These are phyloP conservation scores for Porites cylindrica DNA, from an alignment of 92 coral and sea anemone species.

Conservation along the genomic window DNA sequence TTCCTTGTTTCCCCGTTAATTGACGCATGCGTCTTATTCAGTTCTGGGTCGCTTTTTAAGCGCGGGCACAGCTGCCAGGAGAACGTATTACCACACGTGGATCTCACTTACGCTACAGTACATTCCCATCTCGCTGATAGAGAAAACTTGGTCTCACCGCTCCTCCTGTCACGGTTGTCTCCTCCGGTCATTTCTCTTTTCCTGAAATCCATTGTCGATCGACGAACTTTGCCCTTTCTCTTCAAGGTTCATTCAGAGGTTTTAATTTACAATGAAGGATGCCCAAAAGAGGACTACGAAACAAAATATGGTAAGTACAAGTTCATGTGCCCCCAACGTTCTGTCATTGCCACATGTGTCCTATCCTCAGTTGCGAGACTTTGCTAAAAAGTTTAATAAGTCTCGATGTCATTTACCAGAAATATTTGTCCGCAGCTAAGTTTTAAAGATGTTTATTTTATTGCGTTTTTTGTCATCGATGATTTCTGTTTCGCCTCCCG, in stretches of 20 bases:
- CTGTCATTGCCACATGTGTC: background rate
- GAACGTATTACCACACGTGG: background rate
- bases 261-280: background rate
- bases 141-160: background rate
- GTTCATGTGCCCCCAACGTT: background rate
- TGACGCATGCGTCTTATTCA: background rate
- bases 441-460: background rate
- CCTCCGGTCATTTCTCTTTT: background rate
- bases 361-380: background rate
- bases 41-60: background rate
- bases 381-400: too few species aligned
- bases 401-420: too few species aligned
- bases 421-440: background rate
- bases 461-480: background rate
- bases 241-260: background rate
- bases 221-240: background rate
- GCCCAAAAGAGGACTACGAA: background rate
- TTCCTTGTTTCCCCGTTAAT: background rate
- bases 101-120: background rate
- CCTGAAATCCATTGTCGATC: background rate
- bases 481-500: background rate
- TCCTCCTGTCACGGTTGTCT: background rate
- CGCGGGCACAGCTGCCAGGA: background rate
- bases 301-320: background rate
- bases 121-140: background rate